Conservation (phyloP, 2,113 vertebrate species). For the Tichodroma muraria region DNA sequence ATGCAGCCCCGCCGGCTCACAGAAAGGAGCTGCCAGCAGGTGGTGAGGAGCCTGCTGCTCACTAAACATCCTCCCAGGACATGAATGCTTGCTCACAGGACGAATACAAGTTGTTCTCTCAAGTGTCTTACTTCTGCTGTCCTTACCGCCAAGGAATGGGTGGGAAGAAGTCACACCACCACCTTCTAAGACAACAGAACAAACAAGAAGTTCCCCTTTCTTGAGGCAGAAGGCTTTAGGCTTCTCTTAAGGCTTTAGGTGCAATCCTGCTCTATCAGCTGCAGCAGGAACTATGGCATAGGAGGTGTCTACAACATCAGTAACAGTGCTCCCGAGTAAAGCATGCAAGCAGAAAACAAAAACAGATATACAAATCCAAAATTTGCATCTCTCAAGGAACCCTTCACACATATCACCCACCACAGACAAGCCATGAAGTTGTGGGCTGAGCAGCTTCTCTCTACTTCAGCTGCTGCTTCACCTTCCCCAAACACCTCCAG, state of each 20-base stretch:
- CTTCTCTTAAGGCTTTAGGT: neutral
- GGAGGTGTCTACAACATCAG: neutral
- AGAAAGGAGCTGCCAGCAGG: neutral
- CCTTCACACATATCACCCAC: neutral
- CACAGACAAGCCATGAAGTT: neutral
- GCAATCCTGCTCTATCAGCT: neutral
- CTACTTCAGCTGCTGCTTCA: neutral
- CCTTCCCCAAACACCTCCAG: neutral
- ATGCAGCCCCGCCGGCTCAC: fast-evolving
- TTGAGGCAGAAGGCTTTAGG: neutral
- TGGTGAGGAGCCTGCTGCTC: neutral
- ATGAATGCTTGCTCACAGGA: neutral
- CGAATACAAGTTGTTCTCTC: neutral
- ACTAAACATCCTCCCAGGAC: neutral
- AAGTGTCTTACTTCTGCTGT: neutral
- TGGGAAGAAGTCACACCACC: neutral
- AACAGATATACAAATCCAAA: neutral
- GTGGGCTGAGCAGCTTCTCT: neutral
- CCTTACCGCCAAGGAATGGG: neutral
- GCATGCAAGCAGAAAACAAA: neutral
- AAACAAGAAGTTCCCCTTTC: neutral
- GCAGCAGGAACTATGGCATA: neutral
- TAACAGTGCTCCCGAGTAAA: neutral
- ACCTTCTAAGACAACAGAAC: neutral
- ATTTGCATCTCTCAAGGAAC: neutral